Conservation (phyloP, 2,113 vertebrate species). For the Macrotis lagotis region DNA sequence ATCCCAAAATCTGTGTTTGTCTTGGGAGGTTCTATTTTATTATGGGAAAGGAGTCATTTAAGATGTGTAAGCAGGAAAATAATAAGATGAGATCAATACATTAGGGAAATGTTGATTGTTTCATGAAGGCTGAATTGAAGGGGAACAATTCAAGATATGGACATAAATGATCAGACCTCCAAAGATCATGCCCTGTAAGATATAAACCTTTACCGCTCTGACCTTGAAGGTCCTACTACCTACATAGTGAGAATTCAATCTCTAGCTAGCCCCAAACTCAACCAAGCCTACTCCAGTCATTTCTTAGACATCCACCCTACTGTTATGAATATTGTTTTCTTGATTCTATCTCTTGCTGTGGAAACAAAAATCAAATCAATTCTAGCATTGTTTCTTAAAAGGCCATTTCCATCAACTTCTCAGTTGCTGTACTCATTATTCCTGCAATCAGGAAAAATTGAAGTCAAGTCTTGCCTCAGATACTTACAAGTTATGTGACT, state of each 20-base stretch:
- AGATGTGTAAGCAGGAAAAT: neutral
- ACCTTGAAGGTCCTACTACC: neutral
- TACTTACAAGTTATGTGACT: neutral
- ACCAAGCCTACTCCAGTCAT: neutral
- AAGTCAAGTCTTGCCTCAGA: neutral
- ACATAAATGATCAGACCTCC: neutral
- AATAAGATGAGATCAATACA: neutral
- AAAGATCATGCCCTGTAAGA: neutral
- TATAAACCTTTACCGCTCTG: neutral
- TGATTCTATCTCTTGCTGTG: neutral
- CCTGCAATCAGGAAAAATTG: neutral
- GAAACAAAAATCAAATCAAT: neutral
- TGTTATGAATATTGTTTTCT: neutral
- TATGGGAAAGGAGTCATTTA: neutral
- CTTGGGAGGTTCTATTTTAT: neutral
- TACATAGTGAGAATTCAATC: neutral
- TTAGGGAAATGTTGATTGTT: neutral
- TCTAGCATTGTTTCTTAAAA: neutral
- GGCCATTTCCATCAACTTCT: neutral
- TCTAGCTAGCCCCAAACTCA: neutral
- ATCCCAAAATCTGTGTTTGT: neutral
- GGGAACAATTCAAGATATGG: neutral
- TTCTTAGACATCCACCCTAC: neutral
- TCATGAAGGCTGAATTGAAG: neutral
- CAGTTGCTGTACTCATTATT: neutral